Conservation (phyloP, 2,888 invertebrate genomes). For the Tenthredo livida region DNA sequence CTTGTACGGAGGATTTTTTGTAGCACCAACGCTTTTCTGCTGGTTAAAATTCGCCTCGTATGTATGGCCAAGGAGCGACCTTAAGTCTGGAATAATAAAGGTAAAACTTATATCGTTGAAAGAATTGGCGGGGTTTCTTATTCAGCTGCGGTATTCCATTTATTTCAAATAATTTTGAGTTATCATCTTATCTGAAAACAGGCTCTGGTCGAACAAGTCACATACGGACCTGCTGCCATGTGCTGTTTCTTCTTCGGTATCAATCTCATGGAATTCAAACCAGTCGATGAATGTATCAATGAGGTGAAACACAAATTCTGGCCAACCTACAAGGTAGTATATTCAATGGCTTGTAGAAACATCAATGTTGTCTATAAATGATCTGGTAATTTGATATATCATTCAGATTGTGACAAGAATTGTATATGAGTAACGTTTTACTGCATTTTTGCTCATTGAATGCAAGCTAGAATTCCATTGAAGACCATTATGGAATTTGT, state of each 20-base stretch:
- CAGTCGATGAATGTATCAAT: constrained; percentile 82
- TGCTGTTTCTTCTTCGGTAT: constrained; percentile 89
- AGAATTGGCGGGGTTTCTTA: not conserved
- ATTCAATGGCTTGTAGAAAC: not conserved
- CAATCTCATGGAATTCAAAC: constrained; percentile 86
- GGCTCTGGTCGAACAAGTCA: constrained; percentile 87
- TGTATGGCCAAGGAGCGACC: constrained; percentile 87
- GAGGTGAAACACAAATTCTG: constrained; percentile 87
- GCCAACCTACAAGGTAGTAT: constrained; percentile 86
- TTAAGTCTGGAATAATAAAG: constrained; percentile 87
- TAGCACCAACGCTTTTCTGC: constrained; percentile 89
- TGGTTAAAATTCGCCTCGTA: constrained; percentile 89
- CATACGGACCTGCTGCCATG: constrained; percentile 89
- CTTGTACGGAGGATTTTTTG: constrained; percentile 89
- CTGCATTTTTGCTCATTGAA: too few species aligned
- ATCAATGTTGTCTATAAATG: not conserved
- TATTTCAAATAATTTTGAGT: not conserved
- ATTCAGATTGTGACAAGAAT: not conserved
- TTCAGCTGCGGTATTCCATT: not conserved
- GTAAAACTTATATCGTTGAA: constrained; percentile 77
- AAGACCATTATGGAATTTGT: not conserved
- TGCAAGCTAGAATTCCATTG: too few species aligned
- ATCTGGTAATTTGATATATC: not conserved
- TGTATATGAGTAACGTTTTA: not conserved
- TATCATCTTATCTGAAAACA: constrained; percentile 66